Percentiles rank a stretch among this genome's conserved stretches.
Evolutionary conservation across 2,113 vertebrate genomes (phyloP).

Genomic region (Dasypus novemcinctus): DNA sequence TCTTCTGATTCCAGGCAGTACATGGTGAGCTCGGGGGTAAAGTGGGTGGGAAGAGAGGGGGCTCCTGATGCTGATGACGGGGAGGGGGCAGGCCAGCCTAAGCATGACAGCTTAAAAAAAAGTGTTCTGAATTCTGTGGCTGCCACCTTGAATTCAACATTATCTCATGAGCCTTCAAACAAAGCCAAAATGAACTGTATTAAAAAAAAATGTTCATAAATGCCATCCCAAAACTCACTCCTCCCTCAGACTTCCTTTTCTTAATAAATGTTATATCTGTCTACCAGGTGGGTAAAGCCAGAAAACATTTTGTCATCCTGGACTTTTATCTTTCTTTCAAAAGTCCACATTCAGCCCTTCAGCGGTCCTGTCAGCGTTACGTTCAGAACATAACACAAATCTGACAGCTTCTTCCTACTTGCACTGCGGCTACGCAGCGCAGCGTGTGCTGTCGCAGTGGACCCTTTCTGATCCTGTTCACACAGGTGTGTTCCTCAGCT

Average conservation of each 20-base stretch:
- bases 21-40: no score
- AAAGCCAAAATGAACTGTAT: background rate
- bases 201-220: background rate
- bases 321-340: background rate
- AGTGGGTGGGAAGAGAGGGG: background rate
- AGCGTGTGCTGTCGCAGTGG: accelerated
- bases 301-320: background rate
- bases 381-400: background rate
- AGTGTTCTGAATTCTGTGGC: background rate
- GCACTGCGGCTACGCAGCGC: no score
- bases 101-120: background rate
- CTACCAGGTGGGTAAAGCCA: accelerated
- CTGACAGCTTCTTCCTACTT: background rate
- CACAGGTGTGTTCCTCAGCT: background rate
- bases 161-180: background rate
- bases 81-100: background rate
- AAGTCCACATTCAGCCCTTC: background rate
- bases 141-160: background rate
- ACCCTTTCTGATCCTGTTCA: background rate
- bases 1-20: background rate
- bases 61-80: no score
- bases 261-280: background rate
- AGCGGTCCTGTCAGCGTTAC: background rate
- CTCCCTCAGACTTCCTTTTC: background rate
- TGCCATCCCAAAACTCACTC: background rate